Evolutionary conservation across 2,113 vertebrate species (phyloP).

Genomic region (Caretta caretta): DNA sequence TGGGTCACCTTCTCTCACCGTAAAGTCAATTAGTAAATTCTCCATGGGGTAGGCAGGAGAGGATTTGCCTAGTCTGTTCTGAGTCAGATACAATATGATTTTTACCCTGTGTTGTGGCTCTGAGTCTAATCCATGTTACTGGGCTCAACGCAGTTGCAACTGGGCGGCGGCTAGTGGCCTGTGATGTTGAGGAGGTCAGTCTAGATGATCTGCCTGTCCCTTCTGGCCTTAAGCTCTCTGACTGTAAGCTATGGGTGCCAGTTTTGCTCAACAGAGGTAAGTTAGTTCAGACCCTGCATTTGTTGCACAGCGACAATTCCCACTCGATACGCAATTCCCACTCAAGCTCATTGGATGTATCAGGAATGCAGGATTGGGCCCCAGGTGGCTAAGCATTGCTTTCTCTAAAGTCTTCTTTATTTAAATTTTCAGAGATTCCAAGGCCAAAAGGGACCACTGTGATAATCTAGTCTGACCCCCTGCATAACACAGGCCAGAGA

Average conservation of each 20-base stretch:
- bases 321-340: not conserved
- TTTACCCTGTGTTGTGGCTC: not conserved
- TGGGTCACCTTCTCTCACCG: not conserved
- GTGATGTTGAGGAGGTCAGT: no score
- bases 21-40: not conserved
- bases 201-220: no score
- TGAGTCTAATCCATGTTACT: no score
- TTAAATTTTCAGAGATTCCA: not conserved
- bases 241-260: fast-evolving
- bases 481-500: not conserved
- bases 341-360: not conserved
- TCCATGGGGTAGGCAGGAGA: not conserved
- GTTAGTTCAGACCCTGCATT: not conserved
- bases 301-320: not conserved
- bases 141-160: no score
- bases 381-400: not conserved
- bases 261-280: fast-evolving
- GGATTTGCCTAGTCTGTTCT: not conserved
- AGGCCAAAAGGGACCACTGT: not conserved
- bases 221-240: not conserved
- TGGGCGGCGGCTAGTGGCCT: no score
- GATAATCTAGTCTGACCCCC: not conserved
- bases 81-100: not conserved
- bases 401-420: slow-evolving; percentile 4
- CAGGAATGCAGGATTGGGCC: not conserved